A percentile compares a stretch with the other conserved stretches of the same genome.
These are phyloP conservation scores for Labeo calbasu DNA, from an alignment of 2,797 vertebrate species.

Conservation along the genomic window DNA sequence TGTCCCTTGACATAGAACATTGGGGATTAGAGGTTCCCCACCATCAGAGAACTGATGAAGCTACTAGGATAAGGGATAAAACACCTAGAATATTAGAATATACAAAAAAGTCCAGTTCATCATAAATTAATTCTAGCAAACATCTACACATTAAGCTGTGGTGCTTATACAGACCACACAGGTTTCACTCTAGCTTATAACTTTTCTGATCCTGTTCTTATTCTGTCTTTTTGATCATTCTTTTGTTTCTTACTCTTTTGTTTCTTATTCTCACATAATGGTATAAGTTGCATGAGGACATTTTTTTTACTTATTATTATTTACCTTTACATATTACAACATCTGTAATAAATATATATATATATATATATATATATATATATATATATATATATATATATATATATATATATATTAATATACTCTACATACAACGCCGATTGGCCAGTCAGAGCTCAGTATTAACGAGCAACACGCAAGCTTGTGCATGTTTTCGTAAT, in stretches of 20 bases:
- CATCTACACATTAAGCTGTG: neutral
- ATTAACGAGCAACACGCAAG: too few relatives aligned
- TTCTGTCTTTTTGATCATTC: too few relatives aligned
- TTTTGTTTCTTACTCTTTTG: neutral
- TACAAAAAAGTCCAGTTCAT: neutral
- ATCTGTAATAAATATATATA: too few relatives aligned
- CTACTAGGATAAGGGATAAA: neutral
- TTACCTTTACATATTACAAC: neutral
- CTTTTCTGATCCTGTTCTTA: too few relatives aligned
- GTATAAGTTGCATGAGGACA: too few relatives aligned
- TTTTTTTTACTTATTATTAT: neutral
- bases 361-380: too few relatives aligned
- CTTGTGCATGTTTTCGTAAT: too few relatives aligned
- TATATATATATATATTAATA: too few relatives aligned
- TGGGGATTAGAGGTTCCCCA: neutral
- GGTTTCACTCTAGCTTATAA: neutral
- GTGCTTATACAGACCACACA: neutral
- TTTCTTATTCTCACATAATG: neutral
- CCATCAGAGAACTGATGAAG: slow-evolving; percentile 1
- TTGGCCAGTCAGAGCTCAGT: too few relatives aligned
- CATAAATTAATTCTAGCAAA: too few relatives aligned
- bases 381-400: too few relatives aligned
- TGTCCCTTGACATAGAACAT: slow-evolving; percentile 1
- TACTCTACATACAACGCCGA: too few relatives aligned
- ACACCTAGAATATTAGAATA: neutral